These are phyloP conservation scores for Pseudachorutes palmiensis DNA, from an alignment of 1,140 invertebrate species.

Conservation along the genomic window DNA sequence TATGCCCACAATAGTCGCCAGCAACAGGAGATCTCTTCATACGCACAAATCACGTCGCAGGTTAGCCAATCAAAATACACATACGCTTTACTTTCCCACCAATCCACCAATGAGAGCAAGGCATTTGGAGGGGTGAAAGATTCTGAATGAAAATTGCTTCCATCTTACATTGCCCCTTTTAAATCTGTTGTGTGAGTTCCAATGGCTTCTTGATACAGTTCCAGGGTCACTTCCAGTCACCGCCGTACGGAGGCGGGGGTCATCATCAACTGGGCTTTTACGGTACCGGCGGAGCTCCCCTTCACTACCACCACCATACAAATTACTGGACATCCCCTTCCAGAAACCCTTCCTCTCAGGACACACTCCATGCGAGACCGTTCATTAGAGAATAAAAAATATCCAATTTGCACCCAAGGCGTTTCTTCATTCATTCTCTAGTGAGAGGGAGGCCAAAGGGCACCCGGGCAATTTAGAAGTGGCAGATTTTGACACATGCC, in stretches of 20 bases:
- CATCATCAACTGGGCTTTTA: not conserved
- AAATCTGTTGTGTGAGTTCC: too few relatives aligned
- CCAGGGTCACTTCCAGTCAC: conserved; percentile 7
- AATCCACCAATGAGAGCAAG: too few relatives aligned
- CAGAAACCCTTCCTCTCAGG: not conserved
- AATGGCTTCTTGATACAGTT: conserved; percentile 1
- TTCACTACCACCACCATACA: conserved; percentile 6
- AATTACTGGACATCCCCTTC: not conserved
- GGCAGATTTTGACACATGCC: too few relatives aligned
- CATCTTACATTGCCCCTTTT: too few relatives aligned
- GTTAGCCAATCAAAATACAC: too few relatives aligned
- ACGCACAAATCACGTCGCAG: conserved; percentile 34
- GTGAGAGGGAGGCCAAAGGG: not conserved
- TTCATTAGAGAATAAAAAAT: conserved; percentile 8
- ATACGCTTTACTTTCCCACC: too few relatives aligned
- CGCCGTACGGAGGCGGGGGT: not conserved
- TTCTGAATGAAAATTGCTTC: too few relatives aligned
- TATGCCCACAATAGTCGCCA: conserved; percentile 22
- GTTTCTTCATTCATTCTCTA: not conserved
- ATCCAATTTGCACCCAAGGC: not conserved
- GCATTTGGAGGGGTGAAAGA: too few relatives aligned
- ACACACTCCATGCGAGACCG: not conserved
- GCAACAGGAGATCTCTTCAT: conserved; percentile 26
- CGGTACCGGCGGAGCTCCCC: not conserved
- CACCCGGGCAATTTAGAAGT: too few relatives aligned